Conservation (phyloP, 1,140 invertebrate genomes). For the Dinothrombium tinctorium region DNA sequence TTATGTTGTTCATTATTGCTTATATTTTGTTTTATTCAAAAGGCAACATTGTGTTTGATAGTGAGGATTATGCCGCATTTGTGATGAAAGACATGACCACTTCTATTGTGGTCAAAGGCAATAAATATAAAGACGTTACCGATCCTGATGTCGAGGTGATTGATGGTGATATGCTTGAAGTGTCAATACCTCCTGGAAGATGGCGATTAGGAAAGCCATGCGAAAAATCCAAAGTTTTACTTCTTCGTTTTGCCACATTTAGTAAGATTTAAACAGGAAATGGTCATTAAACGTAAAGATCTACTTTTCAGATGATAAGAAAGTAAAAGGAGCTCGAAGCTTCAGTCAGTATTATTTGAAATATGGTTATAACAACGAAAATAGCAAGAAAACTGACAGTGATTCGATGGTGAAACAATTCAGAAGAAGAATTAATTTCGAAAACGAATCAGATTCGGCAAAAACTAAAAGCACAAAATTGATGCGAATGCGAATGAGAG, state of each 20-base stretch:
- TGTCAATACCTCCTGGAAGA: slow-evolving; percentile 37
- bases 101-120: slow-evolving; percentile 17
- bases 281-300: background rate
- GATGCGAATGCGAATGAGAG: slow-evolving; percentile 2
- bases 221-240: slow-evolving; percentile 36
- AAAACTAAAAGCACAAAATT: no score
- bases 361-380: background rate
- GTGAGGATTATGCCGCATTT: slow-evolving; percentile 39
- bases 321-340: background rate
- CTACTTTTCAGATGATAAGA: background rate
- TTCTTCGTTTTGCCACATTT: slow-evolving; percentile 44
- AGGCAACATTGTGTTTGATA: slow-evolving; percentile 43
- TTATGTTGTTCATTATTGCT: slow-evolving; percentile 23
- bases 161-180: slow-evolving; percentile 13
- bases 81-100: slow-evolving; percentile 35
- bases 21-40: background rate
- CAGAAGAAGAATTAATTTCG: background rate
- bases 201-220: slow-evolving; percentile 42
- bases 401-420: background rate
- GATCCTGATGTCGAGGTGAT: slow-evolving; percentile 15
- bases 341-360: background rate
- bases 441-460: background rate
- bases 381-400: background rate
- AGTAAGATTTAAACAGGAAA: slow-evolving; percentile 16
- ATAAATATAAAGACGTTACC: slow-evolving; percentile 16